A percentile compares a stretch with the other conserved stretches of the same genome.
Conservation (phyloP, 2,888 invertebrate species). For the Drosophila mimica region DNA sequence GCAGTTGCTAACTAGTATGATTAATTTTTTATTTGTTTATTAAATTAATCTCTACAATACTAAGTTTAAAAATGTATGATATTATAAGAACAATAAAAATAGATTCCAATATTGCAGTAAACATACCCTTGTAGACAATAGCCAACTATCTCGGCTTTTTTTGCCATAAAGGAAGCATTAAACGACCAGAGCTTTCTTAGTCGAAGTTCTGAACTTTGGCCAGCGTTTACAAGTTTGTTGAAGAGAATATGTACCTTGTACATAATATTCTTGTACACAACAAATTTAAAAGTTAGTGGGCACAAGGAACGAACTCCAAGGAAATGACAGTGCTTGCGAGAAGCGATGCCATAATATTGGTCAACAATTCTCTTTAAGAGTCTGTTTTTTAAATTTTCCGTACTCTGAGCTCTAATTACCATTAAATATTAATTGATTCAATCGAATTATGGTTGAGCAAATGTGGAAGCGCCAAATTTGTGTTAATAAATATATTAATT, state of each 20-base stretch:
- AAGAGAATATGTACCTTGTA: background rate
- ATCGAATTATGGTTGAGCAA: background rate
- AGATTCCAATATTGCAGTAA: background rate
- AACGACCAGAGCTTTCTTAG: background rate
- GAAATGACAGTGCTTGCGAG: background rate
- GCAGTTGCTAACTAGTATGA: background rate
- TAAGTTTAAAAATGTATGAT: background rate
- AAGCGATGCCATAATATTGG: background rate
- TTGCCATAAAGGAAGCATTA: too few relatives aligned
- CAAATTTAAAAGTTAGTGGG: background rate
- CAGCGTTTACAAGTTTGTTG: background rate
- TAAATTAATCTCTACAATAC: background rate
- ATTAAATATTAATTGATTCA: background rate
- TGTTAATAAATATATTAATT: background rate
- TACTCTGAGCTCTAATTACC: background rate
- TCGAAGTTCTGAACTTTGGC: background rate
- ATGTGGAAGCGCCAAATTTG: background rate
- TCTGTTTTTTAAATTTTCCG: background rate
- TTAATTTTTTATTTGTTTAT: background rate
- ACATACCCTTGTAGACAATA: too few relatives aligned
- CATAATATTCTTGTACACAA: background rate
- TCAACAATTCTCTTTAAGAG: background rate
- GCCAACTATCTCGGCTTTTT: background rate
- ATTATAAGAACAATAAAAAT: slow-evolving; percentile 4
- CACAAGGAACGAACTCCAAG: background rate